These are phyloP conservation scores for Protonibea diacanthus DNA, from an alignment of 2,797 vertebrate species.

Conservation along the genomic window DNA sequence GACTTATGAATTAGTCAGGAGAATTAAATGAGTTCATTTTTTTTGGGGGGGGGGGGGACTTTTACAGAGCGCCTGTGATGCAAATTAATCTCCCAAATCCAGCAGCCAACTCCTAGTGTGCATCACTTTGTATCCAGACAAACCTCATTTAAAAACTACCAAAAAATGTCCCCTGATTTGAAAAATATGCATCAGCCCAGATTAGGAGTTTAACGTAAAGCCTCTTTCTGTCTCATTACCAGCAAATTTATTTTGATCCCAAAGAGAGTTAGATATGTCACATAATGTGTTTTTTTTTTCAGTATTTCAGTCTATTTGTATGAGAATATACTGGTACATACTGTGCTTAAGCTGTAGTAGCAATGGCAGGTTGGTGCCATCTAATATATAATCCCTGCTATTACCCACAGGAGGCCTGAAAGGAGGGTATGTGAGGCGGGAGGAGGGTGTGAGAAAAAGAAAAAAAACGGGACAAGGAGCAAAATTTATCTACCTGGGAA, in stretches of 20 bases:
- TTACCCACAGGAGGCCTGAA: slow-evolving; percentile 50
- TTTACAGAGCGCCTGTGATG: slow-evolving; percentile 21
- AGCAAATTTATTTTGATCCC: slow-evolving; percentile 50
- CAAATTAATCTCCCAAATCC: slow-evolving; percentile 40
- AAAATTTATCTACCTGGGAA: slow-evolving; percentile 82
- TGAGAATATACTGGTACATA: slow-evolving; percentile 12
- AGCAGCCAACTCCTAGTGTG: slow-evolving; percentile 4
- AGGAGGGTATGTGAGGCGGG: slow-evolving; percentile 16
- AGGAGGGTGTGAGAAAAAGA: slow-evolving; percentile 13
- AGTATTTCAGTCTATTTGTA: slow-evolving; percentile 13
- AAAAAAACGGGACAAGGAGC: slow-evolving; percentile 32
- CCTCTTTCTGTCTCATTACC: slow-evolving; percentile 28
- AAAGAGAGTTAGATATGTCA: neutral
- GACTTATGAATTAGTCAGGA: slow-evolving; percentile 28
- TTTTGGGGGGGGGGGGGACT: no score
- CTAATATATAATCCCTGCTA: slow-evolving; percentile 56
- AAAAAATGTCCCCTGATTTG: slow-evolving; percentile 25
- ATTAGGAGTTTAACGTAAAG: slow-evolving; percentile 47
- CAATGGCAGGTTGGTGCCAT: slow-evolving; percentile 47
- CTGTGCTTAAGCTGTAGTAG: slow-evolving; percentile 22
- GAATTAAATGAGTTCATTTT: slow-evolving; percentile 31
- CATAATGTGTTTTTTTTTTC: neutral
- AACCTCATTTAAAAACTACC: slow-evolving; percentile 25
- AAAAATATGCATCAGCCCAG: slow-evolving; percentile 38
- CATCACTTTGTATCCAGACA: slow-evolving; percentile 9